Evolutionary conservation across 2,113 vertebrate genomes (phyloP).

Genomic region (Nematolebias whitei): DNA sequence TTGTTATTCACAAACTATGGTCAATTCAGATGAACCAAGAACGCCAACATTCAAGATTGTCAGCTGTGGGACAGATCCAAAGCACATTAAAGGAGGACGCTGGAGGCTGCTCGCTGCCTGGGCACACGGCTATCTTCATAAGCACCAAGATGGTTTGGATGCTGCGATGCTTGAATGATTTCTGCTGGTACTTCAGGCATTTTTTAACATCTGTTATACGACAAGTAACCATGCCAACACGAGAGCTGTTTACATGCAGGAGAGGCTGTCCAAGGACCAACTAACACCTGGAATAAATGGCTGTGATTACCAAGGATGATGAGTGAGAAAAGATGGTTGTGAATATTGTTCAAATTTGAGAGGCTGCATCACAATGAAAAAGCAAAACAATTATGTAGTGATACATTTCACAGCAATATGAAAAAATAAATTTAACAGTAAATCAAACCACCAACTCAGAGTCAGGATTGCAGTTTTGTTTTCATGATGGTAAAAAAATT

Average conservation of each 20-base stretch:
- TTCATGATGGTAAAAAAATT: background rate
- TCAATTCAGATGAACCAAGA: background rate
- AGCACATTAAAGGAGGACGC: background rate
- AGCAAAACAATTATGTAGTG: background rate
- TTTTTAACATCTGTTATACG: conserved; percentile 1
- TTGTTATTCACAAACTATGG: background rate
- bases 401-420: background rate
- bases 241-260: background rate
- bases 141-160: background rate
- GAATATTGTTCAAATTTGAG: background rate
- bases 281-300: background rate
- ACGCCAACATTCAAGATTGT: background rate
- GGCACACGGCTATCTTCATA: background rate
- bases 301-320: background rate
- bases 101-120: background rate
- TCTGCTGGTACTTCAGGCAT: background rate
- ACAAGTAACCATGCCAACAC: background rate
- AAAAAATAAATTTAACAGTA: background rate
- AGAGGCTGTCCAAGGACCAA: background rate
- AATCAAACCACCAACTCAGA: background rate
- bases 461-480: background rate
- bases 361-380: background rate
- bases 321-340: background rate
- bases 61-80: background rate
- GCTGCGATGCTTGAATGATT: background rate